These are phyloP conservation scores for Anarrhichthys ocellatus DNA, from an alignment of 2,113 vertebrate genomes.

Conservation along the genomic window DNA sequence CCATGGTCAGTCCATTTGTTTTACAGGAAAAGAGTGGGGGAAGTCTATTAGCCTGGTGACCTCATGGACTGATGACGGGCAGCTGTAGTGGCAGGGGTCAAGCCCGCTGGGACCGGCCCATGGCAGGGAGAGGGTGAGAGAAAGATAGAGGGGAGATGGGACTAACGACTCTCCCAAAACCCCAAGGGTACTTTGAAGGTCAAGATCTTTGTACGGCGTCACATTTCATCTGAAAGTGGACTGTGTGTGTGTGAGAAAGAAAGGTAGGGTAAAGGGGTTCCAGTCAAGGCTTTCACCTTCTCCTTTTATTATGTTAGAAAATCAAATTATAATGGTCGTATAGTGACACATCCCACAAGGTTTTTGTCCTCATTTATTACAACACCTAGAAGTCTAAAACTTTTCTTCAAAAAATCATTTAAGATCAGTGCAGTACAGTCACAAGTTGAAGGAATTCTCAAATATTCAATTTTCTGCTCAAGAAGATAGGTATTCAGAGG, in stretches of 20 bases:
- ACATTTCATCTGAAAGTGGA: slow-evolving; percentile 34
- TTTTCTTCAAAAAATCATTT: background rate
- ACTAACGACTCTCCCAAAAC: slow-evolving; percentile 28
- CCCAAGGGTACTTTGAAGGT: slow-evolving; percentile 55
- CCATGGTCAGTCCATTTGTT: slow-evolving; percentile 73
- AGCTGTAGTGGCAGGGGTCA: slow-evolving; percentile 48
- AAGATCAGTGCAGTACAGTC: background rate
- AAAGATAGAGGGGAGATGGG: slow-evolving; percentile 33
- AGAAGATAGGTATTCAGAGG: background rate
- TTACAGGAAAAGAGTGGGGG: slow-evolving; percentile 73
- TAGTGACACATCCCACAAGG: background rate
- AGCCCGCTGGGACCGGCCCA: slow-evolving; percentile 55
- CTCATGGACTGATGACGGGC: slow-evolving; percentile 69
- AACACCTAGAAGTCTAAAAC: background rate
- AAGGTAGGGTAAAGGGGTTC: background rate
- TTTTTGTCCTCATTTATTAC: slow-evolving; percentile 3
- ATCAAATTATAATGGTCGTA: background rate
- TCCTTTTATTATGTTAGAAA: slow-evolving; percentile 8
- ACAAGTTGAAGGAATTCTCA: background rate
- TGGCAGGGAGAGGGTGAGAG: background rate
- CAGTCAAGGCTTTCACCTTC: slow-evolving; percentile 47
- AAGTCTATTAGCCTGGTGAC: slow-evolving; percentile 77
- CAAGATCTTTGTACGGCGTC: slow-evolving; percentile 36
- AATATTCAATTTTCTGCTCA: background rate
- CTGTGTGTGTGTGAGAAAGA: background rate